Conservation (phyloP, 2,888 invertebrate species). For the Eupithecia tripunctaria region DNA sequence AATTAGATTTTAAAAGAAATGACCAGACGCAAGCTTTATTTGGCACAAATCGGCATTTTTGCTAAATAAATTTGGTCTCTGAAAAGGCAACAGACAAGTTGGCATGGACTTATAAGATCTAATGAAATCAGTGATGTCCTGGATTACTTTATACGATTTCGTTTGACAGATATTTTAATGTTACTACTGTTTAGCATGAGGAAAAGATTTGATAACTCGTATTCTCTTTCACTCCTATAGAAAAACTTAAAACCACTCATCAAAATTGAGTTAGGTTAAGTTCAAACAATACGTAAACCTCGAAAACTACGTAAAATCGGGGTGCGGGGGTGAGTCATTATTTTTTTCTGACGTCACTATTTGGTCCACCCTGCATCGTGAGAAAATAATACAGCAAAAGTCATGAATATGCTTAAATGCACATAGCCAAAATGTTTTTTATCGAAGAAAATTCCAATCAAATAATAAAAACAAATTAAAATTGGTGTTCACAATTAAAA, state of each 20-base stretch:
- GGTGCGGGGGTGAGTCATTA: too few species aligned
- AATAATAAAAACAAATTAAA: too few species aligned
- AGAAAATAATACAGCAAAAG: too few species aligned
- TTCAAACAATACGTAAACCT: background rate
- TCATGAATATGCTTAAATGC: too few species aligned
- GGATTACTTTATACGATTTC: background rate
- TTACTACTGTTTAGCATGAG: background rate
- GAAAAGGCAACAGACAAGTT: background rate
- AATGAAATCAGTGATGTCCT: background rate
- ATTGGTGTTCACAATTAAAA: too few species aligned
- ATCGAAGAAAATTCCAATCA: too few species aligned
- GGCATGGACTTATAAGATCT: background rate
- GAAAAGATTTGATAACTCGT: background rate
- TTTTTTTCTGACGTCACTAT: too few species aligned
- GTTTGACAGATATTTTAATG: background rate
- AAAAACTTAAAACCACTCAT: background rate
- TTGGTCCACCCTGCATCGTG: too few species aligned
- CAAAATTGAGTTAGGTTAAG: background rate
- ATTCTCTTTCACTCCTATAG: background rate
- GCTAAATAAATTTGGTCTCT: background rate
- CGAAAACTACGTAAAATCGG: too few species aligned
- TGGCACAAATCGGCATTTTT: background rate
- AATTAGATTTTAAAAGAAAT: slow-evolving; percentile 18
- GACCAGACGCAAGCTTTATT: background rate
- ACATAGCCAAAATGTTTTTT: too few species aligned